phyloP scores from a whole-genome alignment of 2,888 invertebrate genomes.

The Amphipoea lucens region DNA sequence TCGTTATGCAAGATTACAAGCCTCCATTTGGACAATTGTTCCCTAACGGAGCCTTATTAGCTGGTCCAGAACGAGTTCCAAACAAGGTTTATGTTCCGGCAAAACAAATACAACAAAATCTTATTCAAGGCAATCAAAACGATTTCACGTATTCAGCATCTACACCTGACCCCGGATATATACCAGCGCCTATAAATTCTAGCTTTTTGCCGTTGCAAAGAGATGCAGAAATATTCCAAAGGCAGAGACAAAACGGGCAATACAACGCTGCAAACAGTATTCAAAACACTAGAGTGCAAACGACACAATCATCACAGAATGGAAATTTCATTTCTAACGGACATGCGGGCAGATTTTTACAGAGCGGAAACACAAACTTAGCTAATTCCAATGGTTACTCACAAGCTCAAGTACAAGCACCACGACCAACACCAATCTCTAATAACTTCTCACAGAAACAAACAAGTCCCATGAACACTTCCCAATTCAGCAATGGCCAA shows the following conservation, averaged over 20 bases:
- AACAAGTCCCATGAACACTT: conserved; percentile 59
- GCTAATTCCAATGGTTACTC: conserved; percentile 65
- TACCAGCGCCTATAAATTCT: conserved; percentile 74
- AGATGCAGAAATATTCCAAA: conserved; percentile 77
- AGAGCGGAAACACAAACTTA: conserved; percentile 57
- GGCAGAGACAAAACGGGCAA: conserved; percentile 76
- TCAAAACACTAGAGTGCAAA: conserved; percentile 70
- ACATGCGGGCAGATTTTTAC: conserved; percentile 71
- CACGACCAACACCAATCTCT: conserved; percentile 70
- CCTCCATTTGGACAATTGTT: conserved; percentile 84
- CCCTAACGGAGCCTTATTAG: conserved; percentile 79
- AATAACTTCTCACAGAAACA: conserved; percentile 70
- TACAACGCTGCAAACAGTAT: conserved; percentile 50
- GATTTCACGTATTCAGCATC: conserved; percentile 80
- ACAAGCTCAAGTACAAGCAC: conserved; percentile 56
- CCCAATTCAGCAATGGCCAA: conserved; percentile 66
- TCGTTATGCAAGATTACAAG: conserved; percentile 86
- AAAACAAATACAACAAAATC: conserved; percentile 78
- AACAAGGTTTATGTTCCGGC: conserved; percentile 80
- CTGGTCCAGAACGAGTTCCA: conserved; percentile 77
- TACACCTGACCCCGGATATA: conserved; percentile 81
- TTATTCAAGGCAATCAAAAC: conserved; percentile 72
- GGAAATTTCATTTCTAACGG: conserved; percentile 72
- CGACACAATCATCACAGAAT: conserved; percentile 66
- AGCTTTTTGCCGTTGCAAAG: conserved; percentile 68